Base-by-base conservation (phyloP, 2,888 invertebrate genomes). In the Hofmannophila pseudospretella region DNA sequence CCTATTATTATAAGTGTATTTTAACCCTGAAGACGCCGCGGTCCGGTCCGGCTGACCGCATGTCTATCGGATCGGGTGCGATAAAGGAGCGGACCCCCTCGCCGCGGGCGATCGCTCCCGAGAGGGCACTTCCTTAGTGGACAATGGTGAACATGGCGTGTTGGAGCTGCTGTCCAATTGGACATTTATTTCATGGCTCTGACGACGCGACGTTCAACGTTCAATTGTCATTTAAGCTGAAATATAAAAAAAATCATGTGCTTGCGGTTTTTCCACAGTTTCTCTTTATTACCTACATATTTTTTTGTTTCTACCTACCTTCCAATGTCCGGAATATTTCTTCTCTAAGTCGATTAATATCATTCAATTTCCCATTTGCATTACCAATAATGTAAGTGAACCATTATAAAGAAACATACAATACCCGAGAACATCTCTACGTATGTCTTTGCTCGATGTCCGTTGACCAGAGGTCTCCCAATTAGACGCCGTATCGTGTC, bases 61-160 rank as follows among this genome's bases (percentile, higher is more conserved):
- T n/a, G n/a, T 58, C 62, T 66, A 67, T 69, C 70, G 63, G 76
- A 71, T 79, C 73, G 68, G 70, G 63, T 78, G 72, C 65, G 80
- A 79, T 81, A 80, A 72, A 76, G 74, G 63, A 67, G n/a, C 54
- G 45, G 71, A 3, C 3, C 16, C 16, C 16, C 16, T 16, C 3
- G 75, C 65, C 35, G 35, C 3, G 16, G 16, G 45, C 52, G 61
- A 75, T 67, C 55, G 69, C 54, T 52, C 81, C 72, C 81, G 13
- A 26, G 76, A 67, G 78, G 44, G 60, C 68, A 60, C 58, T 76
- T 78, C 73, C 79, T 80, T 75, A 52, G 49, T 50, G 69, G 66
- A 68, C 72, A 68, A 46, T 55, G 51, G 2, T 23, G 27, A 11
- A 27, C 27, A 27, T 10, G 27, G 12, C 27, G 12, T 12, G 10